Evolutionary conservation across 2,797 vertebrate genomes (phyloP).

Genomic region (Typhlichthys eigenmanni): DNA sequence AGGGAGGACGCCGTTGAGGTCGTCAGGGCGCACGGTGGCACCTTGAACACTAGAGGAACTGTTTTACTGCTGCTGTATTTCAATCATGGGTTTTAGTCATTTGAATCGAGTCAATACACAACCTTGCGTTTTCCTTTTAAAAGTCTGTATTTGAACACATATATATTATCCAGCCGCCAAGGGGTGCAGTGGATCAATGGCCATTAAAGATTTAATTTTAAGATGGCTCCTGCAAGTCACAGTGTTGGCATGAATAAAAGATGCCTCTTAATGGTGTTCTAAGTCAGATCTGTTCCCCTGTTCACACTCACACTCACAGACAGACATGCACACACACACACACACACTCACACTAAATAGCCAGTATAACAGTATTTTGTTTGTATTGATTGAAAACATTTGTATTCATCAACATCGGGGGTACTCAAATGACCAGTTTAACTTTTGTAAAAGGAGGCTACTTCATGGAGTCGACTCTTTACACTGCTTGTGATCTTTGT

Average conservation of each 20-base stretch:
- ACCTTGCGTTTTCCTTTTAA: constrained; percentile 40
- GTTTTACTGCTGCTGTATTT: background rate
- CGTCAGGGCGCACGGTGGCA: constrained; percentile 21
- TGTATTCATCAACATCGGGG: no score
- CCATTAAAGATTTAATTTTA: constrained; percentile 78
- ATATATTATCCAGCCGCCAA: constrained; percentile 52
- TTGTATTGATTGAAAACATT: no score
- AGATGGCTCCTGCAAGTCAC: constrained; percentile 70
- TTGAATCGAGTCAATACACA: constrained; percentile 28
- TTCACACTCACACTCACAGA: constrained; percentile 1
- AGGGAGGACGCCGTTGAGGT: constrained; percentile 9
- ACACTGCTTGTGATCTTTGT: no score
- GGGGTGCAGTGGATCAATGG: constrained; percentile 67
- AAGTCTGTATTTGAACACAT: constrained; percentile 53
- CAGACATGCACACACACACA: constrained; percentile 29
- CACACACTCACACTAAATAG: background rate
- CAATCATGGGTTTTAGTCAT: constrained; percentile 15
- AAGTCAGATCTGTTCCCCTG: constrained; percentile 19
- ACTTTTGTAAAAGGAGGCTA: no score
- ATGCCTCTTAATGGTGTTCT: constrained; percentile 51
- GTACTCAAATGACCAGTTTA: no score
- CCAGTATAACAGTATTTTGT: background rate
- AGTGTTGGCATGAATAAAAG: constrained; percentile 76
- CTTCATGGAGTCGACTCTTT: no score
- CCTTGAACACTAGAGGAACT: background rate